A percentile compares a stretch with the other conserved stretches of the same genome.
Evolutionary conservation across 2,888 invertebrate genomes (phyloP).

Genomic region (Erebia aethiops): DNA sequence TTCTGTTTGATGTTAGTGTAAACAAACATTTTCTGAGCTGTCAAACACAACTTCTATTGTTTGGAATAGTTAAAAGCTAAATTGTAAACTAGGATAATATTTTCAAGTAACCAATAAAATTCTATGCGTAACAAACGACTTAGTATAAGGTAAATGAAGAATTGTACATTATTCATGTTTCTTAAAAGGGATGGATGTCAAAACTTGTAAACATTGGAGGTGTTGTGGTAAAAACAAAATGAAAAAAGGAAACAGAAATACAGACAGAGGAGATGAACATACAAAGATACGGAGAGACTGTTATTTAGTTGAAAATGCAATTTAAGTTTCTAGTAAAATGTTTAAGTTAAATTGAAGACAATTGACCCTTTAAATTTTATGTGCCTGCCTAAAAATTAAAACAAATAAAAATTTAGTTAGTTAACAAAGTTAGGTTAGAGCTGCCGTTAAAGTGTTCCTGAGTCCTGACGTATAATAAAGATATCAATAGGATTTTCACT

Average conservation of each 20-base stretch:
- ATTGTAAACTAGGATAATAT: neutral
- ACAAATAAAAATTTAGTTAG: neutral
- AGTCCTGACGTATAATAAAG: neutral
- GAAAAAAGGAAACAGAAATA: neutral
- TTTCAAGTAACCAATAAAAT: neutral
- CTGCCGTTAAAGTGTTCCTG: neutral
- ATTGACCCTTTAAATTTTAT: neutral
- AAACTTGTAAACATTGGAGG: too few species aligned
- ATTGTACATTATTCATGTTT: too few species aligned
- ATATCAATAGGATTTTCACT: neutral
- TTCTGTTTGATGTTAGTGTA: constrained; percentile 3
- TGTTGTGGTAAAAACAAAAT: neutral
- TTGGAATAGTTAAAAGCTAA: constrained; percentile 8
- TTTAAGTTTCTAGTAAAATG: neutral
- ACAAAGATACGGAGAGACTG: too few species aligned
- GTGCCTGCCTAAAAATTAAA: too few species aligned
- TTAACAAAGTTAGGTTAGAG: neutral
- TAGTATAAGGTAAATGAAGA: neutral
- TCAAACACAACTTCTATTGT: constrained; percentile 13
- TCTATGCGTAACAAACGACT: neutral
- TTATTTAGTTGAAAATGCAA: too few species aligned
- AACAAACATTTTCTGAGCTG: constrained; percentile 12
- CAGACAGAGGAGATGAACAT: too few species aligned
- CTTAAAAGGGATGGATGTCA: too few species aligned
- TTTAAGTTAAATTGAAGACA: neutral